Base-by-base conservation (phyloP, 2,888 invertebrate species). In the Dendrolimus houi region DNA sequence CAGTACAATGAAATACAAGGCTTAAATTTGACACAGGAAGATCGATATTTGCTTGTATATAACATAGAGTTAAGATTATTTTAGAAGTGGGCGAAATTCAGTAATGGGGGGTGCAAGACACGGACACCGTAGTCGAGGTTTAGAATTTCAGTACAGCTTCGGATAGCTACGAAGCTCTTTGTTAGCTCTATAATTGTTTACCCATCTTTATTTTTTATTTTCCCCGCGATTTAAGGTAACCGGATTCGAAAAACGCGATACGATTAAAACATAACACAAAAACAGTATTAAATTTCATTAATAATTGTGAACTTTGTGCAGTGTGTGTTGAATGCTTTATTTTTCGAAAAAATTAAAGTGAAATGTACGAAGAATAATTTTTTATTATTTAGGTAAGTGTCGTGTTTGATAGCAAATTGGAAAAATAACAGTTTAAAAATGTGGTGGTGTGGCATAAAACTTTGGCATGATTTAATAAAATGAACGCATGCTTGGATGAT, bases 81-180 rank as follows among this genome's bases (percentile, higher is more conserved):
- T 66, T 63, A 64, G 59, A 63, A 64, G 54, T 72, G 69, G 61
- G 67, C 74, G 88, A 85, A 90, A 90, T 87, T 79, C 77, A 85
- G 90, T 90, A 90, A 87, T 88, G 90, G 90, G 90, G 90, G 90
- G 90, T 89, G 84, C 85, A 74, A 79, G 89, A 86, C 87, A 90
- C 85, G 85, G 90, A 90, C 83, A 90, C 89, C 89, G 76, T 80
- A 83, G 83, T 82, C 86, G 75, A 85, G 90, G 90, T 90, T 90
- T 90, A 87, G 88, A 89, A 90, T 90, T 90, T 90, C 90, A 90
- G 90, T 90, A 80, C 76, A 87, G 88, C 89, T 88, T 89, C 89
- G 89, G 90, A 89, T 90, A 83, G 89, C 89, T 80, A 74, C 86
- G 87, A 83, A 82, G 85, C 86, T 84, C 80, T 88, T 89, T 90